These are phyloP conservation scores for Entelurus aequoreus DNA, from an alignment of 2,113 vertebrate genomes.

Conservation along the genomic window DNA sequence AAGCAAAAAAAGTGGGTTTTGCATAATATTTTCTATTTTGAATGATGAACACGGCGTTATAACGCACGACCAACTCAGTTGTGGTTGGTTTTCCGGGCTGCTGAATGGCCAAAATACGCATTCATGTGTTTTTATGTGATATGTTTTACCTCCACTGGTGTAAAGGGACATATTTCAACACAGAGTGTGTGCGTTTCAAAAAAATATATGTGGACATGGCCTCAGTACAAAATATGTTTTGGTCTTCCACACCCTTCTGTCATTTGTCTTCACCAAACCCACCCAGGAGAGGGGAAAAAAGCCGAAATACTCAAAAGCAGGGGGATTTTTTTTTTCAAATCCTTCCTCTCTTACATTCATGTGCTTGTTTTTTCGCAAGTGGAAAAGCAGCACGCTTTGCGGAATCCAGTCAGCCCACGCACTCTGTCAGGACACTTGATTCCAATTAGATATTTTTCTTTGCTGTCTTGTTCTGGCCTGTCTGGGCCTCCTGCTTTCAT, in stretches of 20 bases:
- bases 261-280: conserved; percentile 57
- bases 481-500: conserved; percentile 66
- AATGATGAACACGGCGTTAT: too few relatives aligned
- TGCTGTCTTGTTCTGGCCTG: conserved; percentile 74
- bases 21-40: too few relatives aligned
- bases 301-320: conserved; percentile 45
- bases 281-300: conserved; percentile 47
- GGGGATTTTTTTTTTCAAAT: conserved; percentile 52
- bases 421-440: conserved; percentile 72
- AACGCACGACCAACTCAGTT: too few relatives aligned
- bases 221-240: conserved; percentile 60
- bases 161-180: too few relatives aligned
- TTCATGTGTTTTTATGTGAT: too few relatives aligned
- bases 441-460: conserved; percentile 77
- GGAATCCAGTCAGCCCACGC: conserved; percentile 69
- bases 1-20: too few relatives aligned
- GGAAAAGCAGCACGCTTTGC: conserved; percentile 66
- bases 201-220: conserved; percentile 9
- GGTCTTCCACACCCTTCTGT: conserved; percentile 60
- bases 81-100: too few relatives aligned
- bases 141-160: too few relatives aligned
- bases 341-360: conserved; percentile 24
- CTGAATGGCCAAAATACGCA: too few relatives aligned
- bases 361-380: conserved; percentile 43
- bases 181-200: too few relatives aligned